Percentiles rank a stretch among this genome's conserved stretches.
Evolutionary conservation across 2,113 vertebrate genomes (phyloP).

Genomic region (Mola mola): DNA sequence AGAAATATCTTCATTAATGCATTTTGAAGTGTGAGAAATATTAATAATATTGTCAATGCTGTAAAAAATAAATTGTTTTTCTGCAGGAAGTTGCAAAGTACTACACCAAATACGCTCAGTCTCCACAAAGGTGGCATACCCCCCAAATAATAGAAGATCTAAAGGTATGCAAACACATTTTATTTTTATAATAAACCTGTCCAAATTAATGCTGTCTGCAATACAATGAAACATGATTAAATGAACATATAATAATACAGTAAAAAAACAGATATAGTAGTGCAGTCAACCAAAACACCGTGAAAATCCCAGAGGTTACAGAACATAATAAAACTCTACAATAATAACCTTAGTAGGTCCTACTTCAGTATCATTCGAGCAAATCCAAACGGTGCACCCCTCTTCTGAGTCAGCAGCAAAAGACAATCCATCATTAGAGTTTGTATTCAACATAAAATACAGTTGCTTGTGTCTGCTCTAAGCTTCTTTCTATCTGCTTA

Average conservation of each 20-base stretch:
- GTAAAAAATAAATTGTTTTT: constrained; percentile 5
- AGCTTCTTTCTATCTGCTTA: background rate
- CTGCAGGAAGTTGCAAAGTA: constrained; percentile 87
- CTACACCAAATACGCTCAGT: constrained; percentile 77
- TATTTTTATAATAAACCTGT: background rate
- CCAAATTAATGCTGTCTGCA: no score
- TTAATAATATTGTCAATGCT: background rate
- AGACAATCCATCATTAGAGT: background rate
- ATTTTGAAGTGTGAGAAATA: no score
- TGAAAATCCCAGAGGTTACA: no score
- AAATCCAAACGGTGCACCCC: background rate
- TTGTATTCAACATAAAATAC: background rate
- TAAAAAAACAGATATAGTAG: background rate
- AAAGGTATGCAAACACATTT: constrained; percentile 81
- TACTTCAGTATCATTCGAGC: background rate
- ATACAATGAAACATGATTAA: no score
- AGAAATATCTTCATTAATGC: no score
- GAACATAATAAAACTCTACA: no score
- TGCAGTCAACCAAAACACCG: background rate
- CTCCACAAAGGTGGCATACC: constrained; percentile 85
- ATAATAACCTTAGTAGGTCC: background rate
- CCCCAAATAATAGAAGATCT: constrained; percentile 86
- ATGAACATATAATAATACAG: background rate
- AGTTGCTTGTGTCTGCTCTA: background rate
- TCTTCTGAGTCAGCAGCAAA: background rate